Percentiles rank a stretch among this genome's conserved stretches.
Evolutionary conservation across 2,797 vertebrate genomes (phyloP).

Genomic region (Pempheris klunzingeri): DNA sequence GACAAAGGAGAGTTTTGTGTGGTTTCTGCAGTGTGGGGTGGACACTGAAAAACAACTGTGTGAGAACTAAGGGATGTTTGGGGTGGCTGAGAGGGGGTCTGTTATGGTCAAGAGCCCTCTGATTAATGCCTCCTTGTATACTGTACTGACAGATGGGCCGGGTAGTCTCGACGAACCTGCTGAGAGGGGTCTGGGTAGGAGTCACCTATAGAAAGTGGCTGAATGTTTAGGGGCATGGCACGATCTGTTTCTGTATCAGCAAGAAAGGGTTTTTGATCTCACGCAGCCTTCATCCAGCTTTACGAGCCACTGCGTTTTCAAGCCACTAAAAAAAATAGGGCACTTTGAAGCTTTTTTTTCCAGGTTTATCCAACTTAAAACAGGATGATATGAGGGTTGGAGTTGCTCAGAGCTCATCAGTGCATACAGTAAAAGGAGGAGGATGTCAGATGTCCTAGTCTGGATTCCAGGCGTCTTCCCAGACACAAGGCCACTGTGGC

Average conservation of each 20-base stretch:
- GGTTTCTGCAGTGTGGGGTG: conserved; percentile 38
- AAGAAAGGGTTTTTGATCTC: conserved; percentile 21
- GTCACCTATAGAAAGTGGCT: conserved; percentile 46
- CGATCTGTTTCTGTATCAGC: conserved; percentile 26
- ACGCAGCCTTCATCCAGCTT: conserved; percentile 5
- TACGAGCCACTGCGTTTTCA: conserved; percentile 9
- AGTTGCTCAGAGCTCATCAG: conserved; percentile 59
- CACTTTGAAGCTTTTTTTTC: conserved; percentile 24
- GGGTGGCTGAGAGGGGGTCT: conserved; percentile 44
- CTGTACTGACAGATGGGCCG: conserved; percentile 62
- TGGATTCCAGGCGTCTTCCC: conserved; percentile 69
- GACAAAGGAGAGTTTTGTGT: conserved; percentile 78
- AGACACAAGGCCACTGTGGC: conserved; percentile 72
- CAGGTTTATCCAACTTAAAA: conserved; percentile 45
- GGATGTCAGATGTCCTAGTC: conserved; percentile 73
- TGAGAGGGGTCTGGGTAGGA: conserved; percentile 28
- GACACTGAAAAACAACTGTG: conserved; percentile 72
- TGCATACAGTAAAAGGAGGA: conserved; percentile 40
- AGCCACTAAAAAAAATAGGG: conserved; percentile 33
- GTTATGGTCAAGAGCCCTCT: conserved; percentile 65
- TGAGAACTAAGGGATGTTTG: conserved; percentile 71
- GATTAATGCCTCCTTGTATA: conserved; percentile 63
- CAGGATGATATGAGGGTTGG: conserved; percentile 36
- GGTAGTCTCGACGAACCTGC: conserved; percentile 23
- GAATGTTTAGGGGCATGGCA: conserved; percentile 27